Percentiles rank a stretch among this genome's conserved stretches.
Evolutionary conservation across 2,888 invertebrate genomes (phyloP).

Genomic region (Nephrotoma appendiculata): DNA sequence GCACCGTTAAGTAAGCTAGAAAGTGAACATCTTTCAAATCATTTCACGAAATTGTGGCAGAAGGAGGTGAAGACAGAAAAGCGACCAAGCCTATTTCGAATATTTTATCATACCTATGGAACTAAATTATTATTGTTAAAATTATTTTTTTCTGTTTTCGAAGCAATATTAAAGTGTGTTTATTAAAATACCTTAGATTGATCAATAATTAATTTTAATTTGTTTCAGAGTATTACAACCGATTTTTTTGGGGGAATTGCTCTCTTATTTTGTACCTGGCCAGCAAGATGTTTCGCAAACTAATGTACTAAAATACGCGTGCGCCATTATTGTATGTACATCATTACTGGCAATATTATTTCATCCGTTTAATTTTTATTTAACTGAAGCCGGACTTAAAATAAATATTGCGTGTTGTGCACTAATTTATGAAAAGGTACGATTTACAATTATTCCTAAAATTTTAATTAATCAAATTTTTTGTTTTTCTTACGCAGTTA

Average conservation of each 20-base stretch:
- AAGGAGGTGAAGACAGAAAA: constrained; percentile 22
- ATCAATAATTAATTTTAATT: not conserved
- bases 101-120: constrained; percentile 34
- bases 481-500: not conserved
- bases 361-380: constrained; percentile 59
- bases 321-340: constrained; percentile 44
- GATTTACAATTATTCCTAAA: not conserved
- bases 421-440: constrained; percentile 22
- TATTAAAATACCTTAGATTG: not conserved
- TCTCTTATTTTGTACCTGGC: constrained; percentile 43
- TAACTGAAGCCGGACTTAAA: constrained; percentile 54
- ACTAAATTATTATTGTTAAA: constrained; percentile 24
- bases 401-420: constrained; percentile 44
- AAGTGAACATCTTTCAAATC: constrained; percentile 35
- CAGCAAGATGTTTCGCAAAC: constrained; percentile 35
- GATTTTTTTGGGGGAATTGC: constrained; percentile 47
- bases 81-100: constrained; percentile 33
- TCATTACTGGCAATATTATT: constrained; percentile 41
- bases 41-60: constrained; percentile 32
- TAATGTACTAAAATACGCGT: constrained; percentile 51
- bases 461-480: not conserved
- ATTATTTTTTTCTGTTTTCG: constrained; percentile 21
- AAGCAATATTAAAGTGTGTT: constrained; percentile 24
- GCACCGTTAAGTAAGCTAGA: constrained; percentile 36
- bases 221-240: constrained; percentile 46